Conservation (phyloP, 2,113 vertebrate species). For the Steatornis caripensis region DNA sequence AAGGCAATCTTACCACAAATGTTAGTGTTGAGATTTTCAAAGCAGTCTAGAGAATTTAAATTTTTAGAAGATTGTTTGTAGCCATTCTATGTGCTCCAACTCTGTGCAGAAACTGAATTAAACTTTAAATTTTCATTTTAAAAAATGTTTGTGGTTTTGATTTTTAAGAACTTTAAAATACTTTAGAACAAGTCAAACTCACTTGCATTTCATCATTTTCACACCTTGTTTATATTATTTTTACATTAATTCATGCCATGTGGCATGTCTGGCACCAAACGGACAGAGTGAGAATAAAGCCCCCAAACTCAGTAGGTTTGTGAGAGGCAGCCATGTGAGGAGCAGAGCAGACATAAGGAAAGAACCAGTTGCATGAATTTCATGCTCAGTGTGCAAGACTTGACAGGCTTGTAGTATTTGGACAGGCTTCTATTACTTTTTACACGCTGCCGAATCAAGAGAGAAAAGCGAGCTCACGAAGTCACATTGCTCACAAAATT, state of each 20-base stretch:
- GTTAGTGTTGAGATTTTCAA: not conserved
- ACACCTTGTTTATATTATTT: not conserved
- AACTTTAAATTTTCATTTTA: not conserved
- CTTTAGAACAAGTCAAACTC: not conserved
- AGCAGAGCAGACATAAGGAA: not conserved
- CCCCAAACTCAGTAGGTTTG: not conserved
- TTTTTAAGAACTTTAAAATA: not conserved
- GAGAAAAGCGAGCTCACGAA: not conserved
- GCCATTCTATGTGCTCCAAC: not conserved
- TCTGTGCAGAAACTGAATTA: not conserved
- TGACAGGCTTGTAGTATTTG: not conserved
- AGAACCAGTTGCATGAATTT: constrained; percentile 13
- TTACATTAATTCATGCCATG: not conserved
- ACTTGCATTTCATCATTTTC: not conserved
- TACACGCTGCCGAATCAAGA: not conserved
- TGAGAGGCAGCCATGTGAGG: not conserved
- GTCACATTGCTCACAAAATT: not conserved
- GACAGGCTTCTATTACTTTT: not conserved
- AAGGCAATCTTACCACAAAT: not conserved
- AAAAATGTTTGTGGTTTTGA: not conserved
- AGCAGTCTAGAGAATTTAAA: not conserved
- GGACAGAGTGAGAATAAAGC: constrained; percentile 8
- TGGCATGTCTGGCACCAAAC: not conserved
- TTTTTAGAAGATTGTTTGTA: not conserved
- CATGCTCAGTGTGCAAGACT: not conserved